Percentiles rank a stretch among this genome's conserved stretches.
These are phyloP conservation scores for Bovichtus diacanthus DNA, from an alignment of 2,797 vertebrate species.

Conservation along the genomic window DNA sequence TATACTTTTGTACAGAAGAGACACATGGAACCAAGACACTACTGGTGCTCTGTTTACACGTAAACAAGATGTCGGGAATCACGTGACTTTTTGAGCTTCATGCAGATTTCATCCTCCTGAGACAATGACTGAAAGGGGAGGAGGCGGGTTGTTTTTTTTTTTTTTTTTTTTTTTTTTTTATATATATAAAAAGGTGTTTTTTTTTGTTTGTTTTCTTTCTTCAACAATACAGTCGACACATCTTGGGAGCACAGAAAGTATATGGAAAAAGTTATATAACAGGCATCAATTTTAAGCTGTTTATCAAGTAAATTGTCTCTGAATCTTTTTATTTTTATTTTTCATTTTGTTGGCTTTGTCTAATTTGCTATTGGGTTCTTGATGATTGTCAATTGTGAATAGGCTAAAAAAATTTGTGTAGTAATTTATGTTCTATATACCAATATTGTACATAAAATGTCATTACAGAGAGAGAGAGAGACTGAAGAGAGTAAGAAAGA, in stretches of 20 bases:
- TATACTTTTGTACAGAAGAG: slow-evolving; percentile 96
- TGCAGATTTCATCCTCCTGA: slow-evolving; percentile 61
- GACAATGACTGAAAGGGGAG: slow-evolving; percentile 67
- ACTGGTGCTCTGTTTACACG: slow-evolving; percentile 94
- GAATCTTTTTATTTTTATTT: slow-evolving; percentile 43
- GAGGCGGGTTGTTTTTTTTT: slow-evolving; percentile 46
- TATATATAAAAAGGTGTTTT: slow-evolving; percentile 37
- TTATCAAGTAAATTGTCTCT: slow-evolving; percentile 76
- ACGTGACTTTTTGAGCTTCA: slow-evolving; percentile 60
- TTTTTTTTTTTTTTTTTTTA: slow-evolving; percentile 5
- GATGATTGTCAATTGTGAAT: slow-evolving; percentile 87
- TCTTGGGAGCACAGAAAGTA: slow-evolving; percentile 83
- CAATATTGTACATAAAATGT: slow-evolving; percentile 90
- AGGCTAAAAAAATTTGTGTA: slow-evolving; percentile 84
- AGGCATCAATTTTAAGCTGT: slow-evolving; percentile 71
- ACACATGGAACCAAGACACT: slow-evolving; percentile 90
- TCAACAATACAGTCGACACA: slow-evolving; percentile 71
- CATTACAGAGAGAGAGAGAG: slow-evolving; percentile 73
- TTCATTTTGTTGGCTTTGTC: slow-evolving; percentile 61
- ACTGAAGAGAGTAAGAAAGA: slow-evolving; percentile 80
- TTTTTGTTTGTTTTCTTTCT: slow-evolving; percentile 47
- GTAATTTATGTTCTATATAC: slow-evolving; percentile 91
- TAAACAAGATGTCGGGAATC: slow-evolving; percentile 81
- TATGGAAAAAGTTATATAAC: slow-evolving; percentile 80
- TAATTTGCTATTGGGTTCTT: slow-evolving; percentile 77